Percentiles rank a stretch among this genome's conserved stretches.
Evolutionary conservation across 2,113 vertebrate genomes (phyloP).

Genomic region (Mustelus asterias): DNA sequence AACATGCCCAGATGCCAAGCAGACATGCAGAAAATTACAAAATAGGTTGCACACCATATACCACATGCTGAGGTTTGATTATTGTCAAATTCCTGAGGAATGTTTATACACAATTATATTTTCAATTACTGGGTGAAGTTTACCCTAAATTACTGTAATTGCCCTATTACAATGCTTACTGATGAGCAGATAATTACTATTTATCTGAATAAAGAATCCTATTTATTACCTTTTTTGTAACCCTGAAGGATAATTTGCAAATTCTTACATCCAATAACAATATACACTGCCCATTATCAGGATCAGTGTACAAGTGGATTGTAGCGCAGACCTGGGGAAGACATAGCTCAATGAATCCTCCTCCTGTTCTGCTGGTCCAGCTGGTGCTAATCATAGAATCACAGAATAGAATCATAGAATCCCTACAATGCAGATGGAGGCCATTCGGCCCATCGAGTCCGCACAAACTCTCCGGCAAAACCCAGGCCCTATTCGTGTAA

Average conservation of each 20-base stretch:
- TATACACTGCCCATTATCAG: neutral
- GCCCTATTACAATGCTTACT: neutral
- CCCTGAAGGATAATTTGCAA: neutral
- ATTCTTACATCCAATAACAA: neutral
- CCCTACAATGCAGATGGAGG: too few relatives aligned
- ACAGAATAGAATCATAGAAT: too few relatives aligned
- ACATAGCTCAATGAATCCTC: neutral
- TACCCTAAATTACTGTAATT: conserved; percentile 9
- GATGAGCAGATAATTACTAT: conserved; percentile 19
- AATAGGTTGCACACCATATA: neutral
- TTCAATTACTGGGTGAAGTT: conserved; percentile 7
- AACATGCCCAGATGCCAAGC: neutral
- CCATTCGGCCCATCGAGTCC: too few relatives aligned
- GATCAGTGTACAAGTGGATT: neutral
- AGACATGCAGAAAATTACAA: neutral
- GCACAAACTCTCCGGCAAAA: too few relatives aligned
- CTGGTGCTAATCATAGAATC: neutral
- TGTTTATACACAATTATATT: conserved; percentile 20
- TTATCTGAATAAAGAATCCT: neutral
- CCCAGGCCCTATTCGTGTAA: too few relatives aligned
- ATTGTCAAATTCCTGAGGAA: neutral
- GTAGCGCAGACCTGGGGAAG: neutral
- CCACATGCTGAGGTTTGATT: neutral
- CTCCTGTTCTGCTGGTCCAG: neutral
- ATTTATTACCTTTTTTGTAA: neutral